Conservation (phyloP, 2,113 vertebrate species). For the Poicephalus gulielmi region DNA sequence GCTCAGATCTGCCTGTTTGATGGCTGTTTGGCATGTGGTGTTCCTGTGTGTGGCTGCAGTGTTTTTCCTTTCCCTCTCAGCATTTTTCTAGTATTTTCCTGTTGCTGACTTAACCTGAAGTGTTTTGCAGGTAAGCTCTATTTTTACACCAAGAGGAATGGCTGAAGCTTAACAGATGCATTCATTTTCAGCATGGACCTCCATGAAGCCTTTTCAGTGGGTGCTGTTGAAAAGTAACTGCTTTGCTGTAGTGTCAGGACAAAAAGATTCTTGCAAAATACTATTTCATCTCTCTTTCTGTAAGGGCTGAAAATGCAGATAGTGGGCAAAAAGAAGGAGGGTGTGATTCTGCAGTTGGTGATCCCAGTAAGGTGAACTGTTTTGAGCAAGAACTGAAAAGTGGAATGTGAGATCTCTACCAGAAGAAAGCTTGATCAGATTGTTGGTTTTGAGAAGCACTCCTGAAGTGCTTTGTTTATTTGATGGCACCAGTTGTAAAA, state of each 20-base stretch:
- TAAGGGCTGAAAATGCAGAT: background rate
- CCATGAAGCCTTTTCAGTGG: background rate
- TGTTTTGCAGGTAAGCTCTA: background rate
- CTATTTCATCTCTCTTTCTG: background rate
- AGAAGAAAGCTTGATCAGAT: background rate
- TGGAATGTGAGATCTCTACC: background rate
- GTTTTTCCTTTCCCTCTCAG: background rate
- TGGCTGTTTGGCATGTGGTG: background rate
- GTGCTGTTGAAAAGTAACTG: background rate
- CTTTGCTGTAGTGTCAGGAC: background rate
- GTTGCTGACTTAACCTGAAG: background rate
- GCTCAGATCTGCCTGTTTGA: background rate
- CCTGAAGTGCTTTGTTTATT: background rate
- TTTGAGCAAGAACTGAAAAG: background rate
- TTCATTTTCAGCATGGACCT: background rate
- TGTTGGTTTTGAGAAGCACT: background rate
- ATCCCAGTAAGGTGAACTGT: background rate
- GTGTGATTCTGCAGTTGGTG: background rate
- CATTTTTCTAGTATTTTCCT: background rate
- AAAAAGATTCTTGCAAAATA: background rate
- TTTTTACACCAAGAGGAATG: background rate
- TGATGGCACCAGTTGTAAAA: background rate
- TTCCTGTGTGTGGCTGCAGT: fast-evolving
- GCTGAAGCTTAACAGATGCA: background rate
- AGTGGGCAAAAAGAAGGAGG: background rate